phyloP scores from a whole-genome alignment of 2,113 vertebrate genomes.

The Ammospiza nelsoni region DNA sequence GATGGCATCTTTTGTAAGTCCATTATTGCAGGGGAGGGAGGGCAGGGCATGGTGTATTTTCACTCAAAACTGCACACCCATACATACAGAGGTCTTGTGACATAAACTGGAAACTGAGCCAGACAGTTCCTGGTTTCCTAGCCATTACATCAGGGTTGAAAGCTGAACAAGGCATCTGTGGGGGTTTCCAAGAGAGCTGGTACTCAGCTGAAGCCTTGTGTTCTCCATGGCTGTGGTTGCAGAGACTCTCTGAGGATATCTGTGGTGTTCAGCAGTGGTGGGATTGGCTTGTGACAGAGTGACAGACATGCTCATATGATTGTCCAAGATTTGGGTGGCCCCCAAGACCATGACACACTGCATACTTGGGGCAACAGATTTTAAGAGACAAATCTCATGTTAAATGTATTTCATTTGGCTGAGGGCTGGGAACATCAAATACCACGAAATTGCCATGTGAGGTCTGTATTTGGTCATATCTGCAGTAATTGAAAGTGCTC shows the following conservation, averaged over 20 bases:
- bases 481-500: neutral
- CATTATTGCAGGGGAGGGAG: neutral
- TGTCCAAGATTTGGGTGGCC: neutral
- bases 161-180: neutral
- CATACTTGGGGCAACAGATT: neutral
- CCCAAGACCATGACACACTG: rapidly evolving
- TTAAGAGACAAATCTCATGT: neutral
- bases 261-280: neutral
- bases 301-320: neutral
- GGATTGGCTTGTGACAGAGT: neutral
- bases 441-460: neutral
- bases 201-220: neutral
- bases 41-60: neutral
- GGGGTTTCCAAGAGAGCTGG: neutral
- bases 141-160: neutral
- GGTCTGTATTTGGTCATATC: neutral
- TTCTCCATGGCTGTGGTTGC: neutral
- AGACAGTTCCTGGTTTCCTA: neutral
- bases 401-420: neutral
- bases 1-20: neutral
- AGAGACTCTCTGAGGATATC: neutral
- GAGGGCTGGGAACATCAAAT: neutral
- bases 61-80: neutral
- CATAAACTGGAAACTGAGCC: neutral
- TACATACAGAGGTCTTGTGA: neutral